Conservation (phyloP, 2,888 invertebrate species). For the Apodemia hepburni region DNA sequence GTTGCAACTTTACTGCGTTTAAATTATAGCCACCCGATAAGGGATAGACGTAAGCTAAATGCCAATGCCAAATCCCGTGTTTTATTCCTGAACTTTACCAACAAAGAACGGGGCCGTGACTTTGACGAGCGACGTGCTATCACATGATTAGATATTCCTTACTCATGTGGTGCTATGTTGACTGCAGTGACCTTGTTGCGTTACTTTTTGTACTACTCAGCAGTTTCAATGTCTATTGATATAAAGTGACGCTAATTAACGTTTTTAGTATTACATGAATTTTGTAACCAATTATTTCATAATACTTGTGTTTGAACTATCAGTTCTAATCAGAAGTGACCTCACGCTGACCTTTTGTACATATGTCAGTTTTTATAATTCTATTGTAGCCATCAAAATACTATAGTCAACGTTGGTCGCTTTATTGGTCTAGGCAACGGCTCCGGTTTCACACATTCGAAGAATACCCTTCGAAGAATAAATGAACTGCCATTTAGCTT, state of each 20-base stretch:
- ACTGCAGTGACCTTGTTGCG: constrained; percentile 32
- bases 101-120: constrained; percentile 53
- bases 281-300: constrained; percentile 25
- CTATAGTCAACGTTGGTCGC: too few relatives aligned
- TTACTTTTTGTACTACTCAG: neutral
- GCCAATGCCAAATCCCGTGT: too few relatives aligned
- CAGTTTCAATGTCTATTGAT: constrained; percentile 22
- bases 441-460: too few relatives aligned
- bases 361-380: neutral
- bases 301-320: constrained; percentile 32
- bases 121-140: constrained; percentile 43
- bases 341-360: constrained; percentile 48
- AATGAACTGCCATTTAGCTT: too few relatives aligned
- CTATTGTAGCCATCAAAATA: too few relatives aligned
- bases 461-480: too few relatives aligned
- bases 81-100: constrained; percentile 27
- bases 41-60: too few relatives aligned
- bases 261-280: constrained; percentile 24
- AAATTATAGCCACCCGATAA: too few relatives aligned
- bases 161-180: too few relatives aligned
- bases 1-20: too few relatives aligned
- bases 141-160: too few relatives aligned
- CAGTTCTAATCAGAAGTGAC: constrained; percentile 43
- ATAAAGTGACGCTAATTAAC: constrained; percentile 21
- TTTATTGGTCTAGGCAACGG: too few relatives aligned